Percentiles rank a stretch among this genome's conserved stretches.
Conservation (phyloP, 2,888 invertebrate genomes). For the Arrhopalites spinosus region DNA sequence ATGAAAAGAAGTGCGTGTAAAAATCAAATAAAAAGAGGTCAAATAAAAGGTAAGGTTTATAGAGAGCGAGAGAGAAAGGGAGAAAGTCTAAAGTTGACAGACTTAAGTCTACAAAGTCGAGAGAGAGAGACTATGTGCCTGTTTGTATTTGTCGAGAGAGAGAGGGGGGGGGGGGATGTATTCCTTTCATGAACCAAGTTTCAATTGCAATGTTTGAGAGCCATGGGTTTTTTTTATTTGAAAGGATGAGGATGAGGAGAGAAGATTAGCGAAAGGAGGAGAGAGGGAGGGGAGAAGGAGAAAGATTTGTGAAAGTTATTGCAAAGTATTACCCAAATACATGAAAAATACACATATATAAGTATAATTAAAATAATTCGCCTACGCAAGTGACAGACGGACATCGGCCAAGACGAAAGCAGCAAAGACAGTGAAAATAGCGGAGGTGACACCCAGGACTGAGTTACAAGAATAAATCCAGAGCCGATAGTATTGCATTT, state of each 20-base stretch:
- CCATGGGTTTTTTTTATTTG: too few species aligned
- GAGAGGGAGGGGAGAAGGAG: too few species aligned
- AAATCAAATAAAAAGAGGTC: not conserved
- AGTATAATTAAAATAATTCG: constrained; percentile 13
- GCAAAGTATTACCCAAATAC: too few species aligned
- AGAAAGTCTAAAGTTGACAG: not conserved
- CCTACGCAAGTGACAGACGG: constrained; percentile 64
- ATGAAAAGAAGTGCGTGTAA: not conserved
- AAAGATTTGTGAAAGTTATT: too few species aligned
- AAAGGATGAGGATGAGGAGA: not conserved
- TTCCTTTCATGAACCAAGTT: not conserved
- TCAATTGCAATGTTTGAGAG: not conserved
- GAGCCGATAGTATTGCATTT: constrained; percentile 64
- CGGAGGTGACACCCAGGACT: constrained; percentile 79
- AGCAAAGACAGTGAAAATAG: constrained; percentile 79
- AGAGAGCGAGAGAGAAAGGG: not conserved
- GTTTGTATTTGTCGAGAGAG: not conserved
- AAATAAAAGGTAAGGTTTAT: not conserved
- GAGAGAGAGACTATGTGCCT: not conserved
- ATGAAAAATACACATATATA: not conserved
- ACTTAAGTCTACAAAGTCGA: not conserved
- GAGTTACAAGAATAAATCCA: constrained; percentile 90
- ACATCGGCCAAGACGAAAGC: constrained; percentile 62
- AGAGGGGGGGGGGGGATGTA: not conserved
- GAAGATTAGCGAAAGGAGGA: too few species aligned